phyloP scores from a whole-genome alignment of 2,888 invertebrate genomes.

The Tenthredo mesomela region DNA sequence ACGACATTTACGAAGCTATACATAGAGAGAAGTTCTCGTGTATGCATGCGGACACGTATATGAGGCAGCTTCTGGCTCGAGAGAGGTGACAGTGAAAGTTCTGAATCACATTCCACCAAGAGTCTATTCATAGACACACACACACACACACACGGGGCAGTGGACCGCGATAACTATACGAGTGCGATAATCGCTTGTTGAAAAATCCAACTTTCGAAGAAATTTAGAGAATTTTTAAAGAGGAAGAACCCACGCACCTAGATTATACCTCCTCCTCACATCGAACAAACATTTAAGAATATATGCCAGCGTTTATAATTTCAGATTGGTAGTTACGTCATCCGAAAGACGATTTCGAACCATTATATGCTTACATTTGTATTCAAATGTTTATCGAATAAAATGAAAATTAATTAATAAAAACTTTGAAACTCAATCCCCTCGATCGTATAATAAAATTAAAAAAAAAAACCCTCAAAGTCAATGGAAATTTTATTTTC shows the following conservation, averaged over 20 bases:
- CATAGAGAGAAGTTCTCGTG: background rate
- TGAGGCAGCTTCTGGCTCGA: slow-evolving; percentile 47
- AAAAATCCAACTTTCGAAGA: slow-evolving; percentile 42
- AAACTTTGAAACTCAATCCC: background rate
- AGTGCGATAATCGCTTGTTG: slow-evolving; percentile 59
- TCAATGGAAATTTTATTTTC: background rate
- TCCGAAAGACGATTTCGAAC: background rate
- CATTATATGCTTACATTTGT: background rate
- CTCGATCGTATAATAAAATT: background rate
- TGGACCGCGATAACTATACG: slow-evolving; percentile 62
- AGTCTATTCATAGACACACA: slow-evolving; percentile 65
- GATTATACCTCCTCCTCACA: background rate
- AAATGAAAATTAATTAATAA: background rate
- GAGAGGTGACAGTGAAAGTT: slow-evolving; percentile 73
- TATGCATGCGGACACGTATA: background rate
- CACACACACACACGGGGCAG: slow-evolving; percentile 57
- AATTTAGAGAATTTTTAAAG: slow-evolving; percentile 34
- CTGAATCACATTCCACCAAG: slow-evolving; percentile 69
- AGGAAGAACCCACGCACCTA: background rate
- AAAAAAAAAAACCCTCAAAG: background rate
- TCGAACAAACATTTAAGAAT: background rate
- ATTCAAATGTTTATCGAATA: background rate
- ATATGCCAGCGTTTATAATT: background rate
- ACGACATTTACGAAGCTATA: background rate
- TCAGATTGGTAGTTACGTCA: background rate